These are phyloP conservation scores for Chaetodon trifascialis DNA, from an alignment of 2,113 vertebrate species.

Conservation along the genomic window DNA sequence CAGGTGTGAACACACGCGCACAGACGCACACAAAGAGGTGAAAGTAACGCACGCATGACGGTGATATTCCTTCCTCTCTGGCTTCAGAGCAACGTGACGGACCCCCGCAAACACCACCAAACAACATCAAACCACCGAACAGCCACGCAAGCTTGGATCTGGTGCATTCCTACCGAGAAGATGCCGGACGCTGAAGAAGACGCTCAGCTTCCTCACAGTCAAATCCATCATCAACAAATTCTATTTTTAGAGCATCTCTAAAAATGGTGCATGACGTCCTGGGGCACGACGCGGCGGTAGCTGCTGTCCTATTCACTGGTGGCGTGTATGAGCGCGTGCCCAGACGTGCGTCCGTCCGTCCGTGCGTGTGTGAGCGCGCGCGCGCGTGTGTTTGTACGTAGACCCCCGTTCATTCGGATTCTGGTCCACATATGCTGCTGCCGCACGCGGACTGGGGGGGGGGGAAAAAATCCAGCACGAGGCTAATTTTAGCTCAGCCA, in stretches of 20 bases:
- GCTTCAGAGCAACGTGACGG: conserved; percentile 12
- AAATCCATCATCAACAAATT: conserved; percentile 58
- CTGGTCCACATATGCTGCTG: conserved; percentile 15
- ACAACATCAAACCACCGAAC: background rate
- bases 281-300: conserved; percentile 51
- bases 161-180: conserved; percentile 42
- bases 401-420: conserved; percentile 20
- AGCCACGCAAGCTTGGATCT: background rate
- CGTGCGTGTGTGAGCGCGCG: conserved; percentile 16
- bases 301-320: conserved; percentile 65
- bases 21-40: background rate
- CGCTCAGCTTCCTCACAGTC: conserved; percentile 11
- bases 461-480: conserved; percentile 9
- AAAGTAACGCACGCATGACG: background rate
- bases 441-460: background rate
- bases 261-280: conserved; percentile 82
- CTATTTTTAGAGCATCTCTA: conserved; percentile 81
- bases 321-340: conserved; percentile 47
- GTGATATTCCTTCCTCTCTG: conserved; percentile 26
- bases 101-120: background rate
- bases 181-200: background rate
- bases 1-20: conserved; percentile 24
- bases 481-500: conserved; percentile 74
- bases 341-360: conserved; percentile 3
- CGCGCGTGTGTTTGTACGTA: background rate